These are phyloP conservation scores for Coptodon rendalli DNA, from an alignment of 2,113 vertebrate genomes.

Conservation along the genomic window DNA sequence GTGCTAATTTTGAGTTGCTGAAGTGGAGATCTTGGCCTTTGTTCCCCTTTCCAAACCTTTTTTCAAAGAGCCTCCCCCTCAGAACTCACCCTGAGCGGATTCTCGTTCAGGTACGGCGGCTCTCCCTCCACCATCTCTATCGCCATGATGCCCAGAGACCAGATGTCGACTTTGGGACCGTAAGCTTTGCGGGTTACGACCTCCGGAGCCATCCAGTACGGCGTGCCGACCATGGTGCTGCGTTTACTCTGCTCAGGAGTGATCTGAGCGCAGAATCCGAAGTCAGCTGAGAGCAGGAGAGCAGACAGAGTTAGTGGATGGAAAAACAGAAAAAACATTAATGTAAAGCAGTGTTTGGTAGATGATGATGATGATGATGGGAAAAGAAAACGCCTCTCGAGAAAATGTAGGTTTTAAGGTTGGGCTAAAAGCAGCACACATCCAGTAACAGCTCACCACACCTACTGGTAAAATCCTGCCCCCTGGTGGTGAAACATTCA, in stretches of 20 bases:
- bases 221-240: constrained; percentile 98
- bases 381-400: not conserved
- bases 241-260: constrained; percentile 97
- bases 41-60: not conserved
- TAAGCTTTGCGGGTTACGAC: constrained; percentile 95
- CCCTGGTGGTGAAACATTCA: not conserved
- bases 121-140: constrained; percentile 98
- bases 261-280: constrained; percentile 97
- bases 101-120: constrained; percentile 95
- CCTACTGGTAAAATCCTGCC: not conserved
- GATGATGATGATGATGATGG: not conserved
- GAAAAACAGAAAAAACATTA: not conserved
- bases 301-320: not conserved
- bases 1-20: not conserved
- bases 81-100: constrained; percentile 86
- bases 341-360: not conserved
- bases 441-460: not conserved
- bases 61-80: not conserved
- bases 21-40: accelerated
- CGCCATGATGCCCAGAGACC: constrained; percentile 97
- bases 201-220: constrained; percentile 97
- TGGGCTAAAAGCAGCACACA: not conserved
- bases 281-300: constrained; percentile 79
- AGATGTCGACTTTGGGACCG: constrained; percentile 96
- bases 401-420: not conserved